phyloP scores from a whole-genome alignment of 1,140 invertebrate genomes.

The Capitella teleta region DNA sequence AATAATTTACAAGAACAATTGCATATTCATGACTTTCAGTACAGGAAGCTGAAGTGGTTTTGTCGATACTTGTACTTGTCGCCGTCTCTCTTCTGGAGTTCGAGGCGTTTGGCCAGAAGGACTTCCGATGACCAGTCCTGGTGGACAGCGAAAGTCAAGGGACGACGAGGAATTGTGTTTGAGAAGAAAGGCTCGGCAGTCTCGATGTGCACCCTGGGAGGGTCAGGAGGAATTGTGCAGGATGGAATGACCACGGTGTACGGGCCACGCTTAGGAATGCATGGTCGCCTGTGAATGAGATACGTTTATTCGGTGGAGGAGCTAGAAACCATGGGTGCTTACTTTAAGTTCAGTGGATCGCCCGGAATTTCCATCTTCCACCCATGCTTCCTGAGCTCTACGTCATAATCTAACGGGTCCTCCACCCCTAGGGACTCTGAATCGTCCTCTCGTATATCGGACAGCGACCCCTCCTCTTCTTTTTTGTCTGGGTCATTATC shows the following conservation, averaged over 20 bases:
- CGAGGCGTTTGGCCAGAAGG: neutral
- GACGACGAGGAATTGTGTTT: constrained; percentile 4
- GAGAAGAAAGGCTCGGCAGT: constrained; percentile 1
- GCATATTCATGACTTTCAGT: too few species aligned
- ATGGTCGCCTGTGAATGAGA: neutral
- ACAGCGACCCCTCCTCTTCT: too few species aligned
- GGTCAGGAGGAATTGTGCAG: neutral
- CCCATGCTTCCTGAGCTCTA: constrained; percentile 4
- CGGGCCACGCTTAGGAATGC: neutral
- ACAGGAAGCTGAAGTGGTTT: constrained; percentile 5
- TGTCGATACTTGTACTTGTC: neutral
- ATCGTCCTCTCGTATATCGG: too few species aligned
- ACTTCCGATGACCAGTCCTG: constrained; percentile 4
- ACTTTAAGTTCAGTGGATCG: constrained; percentile 4
- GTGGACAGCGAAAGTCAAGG: constrained; percentile 3
- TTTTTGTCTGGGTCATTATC: too few species aligned
- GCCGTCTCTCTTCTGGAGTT: neutral
- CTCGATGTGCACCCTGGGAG: neutral
- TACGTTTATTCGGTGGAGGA: too few species aligned
- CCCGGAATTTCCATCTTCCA: constrained; percentile 7
- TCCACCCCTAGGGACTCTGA: neutral
- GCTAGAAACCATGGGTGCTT: too few species aligned
- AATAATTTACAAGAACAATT: too few species aligned
- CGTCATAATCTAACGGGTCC: neutral
- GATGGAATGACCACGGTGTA: neutral